Base-by-base conservation (phyloP, 2,797 vertebrate species). In the Coregonus sp. region DNA sequence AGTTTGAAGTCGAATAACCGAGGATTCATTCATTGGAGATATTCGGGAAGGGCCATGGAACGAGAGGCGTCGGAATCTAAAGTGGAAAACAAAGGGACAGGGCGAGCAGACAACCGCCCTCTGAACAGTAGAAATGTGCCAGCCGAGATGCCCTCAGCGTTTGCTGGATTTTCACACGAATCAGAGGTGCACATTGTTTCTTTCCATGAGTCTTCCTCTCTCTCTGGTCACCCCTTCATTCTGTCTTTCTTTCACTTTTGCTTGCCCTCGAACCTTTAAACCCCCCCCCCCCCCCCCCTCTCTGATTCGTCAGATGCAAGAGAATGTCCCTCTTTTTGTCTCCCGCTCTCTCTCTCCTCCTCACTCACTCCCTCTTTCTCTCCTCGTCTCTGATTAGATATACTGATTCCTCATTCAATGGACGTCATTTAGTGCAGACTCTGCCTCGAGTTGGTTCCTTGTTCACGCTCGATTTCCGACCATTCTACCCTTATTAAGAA, bases 341-440 rank as follows among this genome's bases (percentile, higher is more conserved):
- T 87, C 88, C 95, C 91, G 85, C 86, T 87, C 89, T 78, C 87
- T 84, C 92, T 89, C 86, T 81, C 91, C 80, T 92, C 93, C 93
- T 91, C 91, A 91, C 94, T 83, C 94, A 86, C 89, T 86, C 89
- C 78, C 91, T 89, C 93, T 88, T 94, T 92, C 91, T 91, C 94
- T 93, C 95, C 88, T 87, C 96, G 92, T 95, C 96, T 94, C 97
- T 96, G 97, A 97, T 98, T 96, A 97, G 97, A 98, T 97, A 97
- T 97, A 97, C 96, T 94, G 96, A 97, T 97, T 95, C 97, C 95
- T 95, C 96, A 94, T 97, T 98, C 97, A 96, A 97, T 97, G 97
- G 97, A 98, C 97, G 97, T 98, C 97, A 97, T 97, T 98, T 97
- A 97, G 96, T 95, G 95, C 96, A 95, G 96, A 95, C 96, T 96